Base-by-base conservation (phyloP, 2,113 vertebrate species). In the Bos indicus region DNA sequence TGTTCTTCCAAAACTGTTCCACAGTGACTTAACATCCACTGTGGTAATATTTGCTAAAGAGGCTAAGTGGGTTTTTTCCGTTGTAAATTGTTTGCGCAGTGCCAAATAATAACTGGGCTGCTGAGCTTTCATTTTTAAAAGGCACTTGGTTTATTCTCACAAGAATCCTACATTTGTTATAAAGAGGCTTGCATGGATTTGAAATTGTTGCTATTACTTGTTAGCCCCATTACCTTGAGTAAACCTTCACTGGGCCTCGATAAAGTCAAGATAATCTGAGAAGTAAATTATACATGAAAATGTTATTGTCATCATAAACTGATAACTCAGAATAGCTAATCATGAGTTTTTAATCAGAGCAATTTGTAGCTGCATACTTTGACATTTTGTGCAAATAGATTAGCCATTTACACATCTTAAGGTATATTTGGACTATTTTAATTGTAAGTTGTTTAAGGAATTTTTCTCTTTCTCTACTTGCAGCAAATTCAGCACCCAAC, bases 401-500 rank as follows among this genome's bases (percentile, higher is more conserved):
- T 40, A 83, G 2, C 14, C 17, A 17, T 92, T 87, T 12, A 26
- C 13, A 36, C 7, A 26, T 81, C 95, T 71, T 89, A 78, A 64
- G 54, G 3, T 89, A 15, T 91, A 77, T 77, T 85, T 95, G 74
- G 71, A 82, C 43, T 62, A 82, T 84, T 88, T 83, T 82, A 17
- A 19, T 93, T 48, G 92, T 21, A 82, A 56, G 12, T 89, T n/a
- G 33, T 43, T 92, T 57, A 78, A 64, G 5, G n/a, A 11, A n/a
- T 90, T 91, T 21, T 67, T 64, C 87, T 71, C 0, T 92, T 97
- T 96, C 0, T 88, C 95, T 97, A 48, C 94, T 26, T 97, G 85
- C 87, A 99, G 99, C 99, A 99, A 99, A 99, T 99, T 98, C 99
- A 99, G 97, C 99, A 99, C 97, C 99, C 99, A 4, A 99, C 99